Evolutionary conservation across 2,888 invertebrate genomes (phyloP), one percentile per base, ranked within the genome.

Genomic region (Drosophila sordidula): DNA sequence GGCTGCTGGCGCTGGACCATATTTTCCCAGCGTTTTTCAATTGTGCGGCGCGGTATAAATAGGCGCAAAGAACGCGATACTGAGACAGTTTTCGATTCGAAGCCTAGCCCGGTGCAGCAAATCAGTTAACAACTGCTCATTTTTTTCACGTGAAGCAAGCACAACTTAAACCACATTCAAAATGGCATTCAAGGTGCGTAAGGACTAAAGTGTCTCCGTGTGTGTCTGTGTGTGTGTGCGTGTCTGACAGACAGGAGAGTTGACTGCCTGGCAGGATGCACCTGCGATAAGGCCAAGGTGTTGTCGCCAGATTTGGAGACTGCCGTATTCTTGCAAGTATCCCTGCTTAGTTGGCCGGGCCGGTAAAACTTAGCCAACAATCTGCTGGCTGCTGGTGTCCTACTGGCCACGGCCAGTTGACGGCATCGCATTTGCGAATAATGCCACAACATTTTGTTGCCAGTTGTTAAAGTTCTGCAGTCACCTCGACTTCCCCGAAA

Each of bases 171-270:
- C 26, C 25, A 62, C n/a, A 66, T 25, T 56, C 25, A 59, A 73
- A 84, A 82, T 82, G 89, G 89, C 90, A 72, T 89, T 90, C 64
- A 89, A 89, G 89, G 89, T 89, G 90, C 78, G 89, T 77, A 78
- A 64, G 41, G 47, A 63, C 42, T 46, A 42, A 51, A 65, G 32
- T 61, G 58, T 42, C 12, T 26, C 3, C 14, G 8, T 39, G 14
- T 6, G 25, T 22, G 26, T n/a, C 11, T 52, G 9, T 22, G n/a
- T 44, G 26, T 18, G 32, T 42, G 16, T 55, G 12, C 42, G 16
- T 18, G 16, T 39, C 44, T 57, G 18, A 18, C 18, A 18, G 18
- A 18, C 18, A 1, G 18, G 18, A n/a, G 29, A n/a, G 3, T 16
- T 25, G 6, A 29, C 18, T 45, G 4, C 4, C 32, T 34, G 66